Base-by-base conservation (phyloP, 2,797 vertebrate genomes). In the Aulostomus chinensis region DNA sequence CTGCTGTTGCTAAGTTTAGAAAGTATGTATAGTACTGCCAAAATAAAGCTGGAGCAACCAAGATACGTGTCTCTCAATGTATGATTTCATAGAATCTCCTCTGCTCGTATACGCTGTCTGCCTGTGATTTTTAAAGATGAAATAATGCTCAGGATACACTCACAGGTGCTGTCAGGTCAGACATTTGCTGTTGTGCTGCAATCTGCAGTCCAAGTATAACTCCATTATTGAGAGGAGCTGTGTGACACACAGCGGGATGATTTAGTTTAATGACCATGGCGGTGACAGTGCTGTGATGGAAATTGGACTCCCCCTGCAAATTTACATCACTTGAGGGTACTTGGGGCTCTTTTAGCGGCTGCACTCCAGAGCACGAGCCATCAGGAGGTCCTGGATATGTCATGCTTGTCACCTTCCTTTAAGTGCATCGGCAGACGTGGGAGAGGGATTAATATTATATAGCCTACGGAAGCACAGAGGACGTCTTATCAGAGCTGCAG, bases 311-410 rank as follows among this genome's bases (percentile, higher is more conserved):
- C 86, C 88, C 86, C 76, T 78, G 84, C 86, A 86, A 85, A 90
- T 89, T 82, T 83, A 86, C 86, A 86, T 87, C 86, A 90, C 86
- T 90, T 88, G 83, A 89, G 88, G 86, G 87, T 89, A 86, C 84
- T 90, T 76, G 78, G 74, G 86, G 83, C 84, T 89, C 82, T 86
- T 89, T 88, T 85, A 87, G 86, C 74, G 85, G 85, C 86, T 85
- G 81, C 80, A 83, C 86, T 87, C 77, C 75, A 65, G 83, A 85
- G 86, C 86, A 78, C 37, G 76, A 90, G 88, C 86, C 91, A 86
- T 92, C 90, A 90, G 87, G 89, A 91, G 90, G 90, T 91, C 91
- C 91, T 89, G 90, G 88, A 91, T 91, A 84, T 91, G 89, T 91
- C 90, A 90, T 81, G 88, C 88, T 86, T 90, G 91, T 92, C 91